phyloP scores from a whole-genome alignment of 1,140 invertebrate species.

The Eurosta solidaginis region DNA sequence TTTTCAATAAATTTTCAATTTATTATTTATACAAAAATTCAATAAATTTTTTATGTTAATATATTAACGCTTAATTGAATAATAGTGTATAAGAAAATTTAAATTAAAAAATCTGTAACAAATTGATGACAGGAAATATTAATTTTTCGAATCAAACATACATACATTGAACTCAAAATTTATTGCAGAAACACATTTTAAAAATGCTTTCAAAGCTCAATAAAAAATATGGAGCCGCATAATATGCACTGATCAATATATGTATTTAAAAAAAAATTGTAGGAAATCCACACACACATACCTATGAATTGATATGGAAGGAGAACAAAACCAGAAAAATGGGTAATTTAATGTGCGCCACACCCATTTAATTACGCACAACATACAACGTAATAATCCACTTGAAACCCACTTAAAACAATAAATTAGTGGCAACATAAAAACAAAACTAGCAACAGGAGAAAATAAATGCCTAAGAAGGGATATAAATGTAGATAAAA shows the following conservation, averaged over 20 bases:
- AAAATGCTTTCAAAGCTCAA: background rate
- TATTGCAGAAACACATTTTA: constrained; percentile 11
- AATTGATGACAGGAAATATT: constrained; percentile 9
- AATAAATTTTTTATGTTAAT: constrained; percentile 10
- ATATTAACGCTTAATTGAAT: constrained; percentile 10
- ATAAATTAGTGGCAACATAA: constrained; percentile 46
- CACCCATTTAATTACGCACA: constrained; percentile 52
- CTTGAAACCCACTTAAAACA: constrained; percentile 50
- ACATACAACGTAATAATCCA: constrained; percentile 35
- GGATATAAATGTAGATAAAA: constrained; percentile 13
- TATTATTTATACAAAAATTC: background rate
- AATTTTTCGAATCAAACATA: constrained; percentile 2
- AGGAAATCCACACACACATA: background rate
- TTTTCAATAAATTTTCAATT: background rate
- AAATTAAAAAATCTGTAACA: background rate
- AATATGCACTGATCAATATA: background rate
- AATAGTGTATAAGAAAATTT: background rate
- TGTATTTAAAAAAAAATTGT: background rate
- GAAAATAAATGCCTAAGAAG: background rate
- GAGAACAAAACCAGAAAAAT: background rate
- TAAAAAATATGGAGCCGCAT: background rate
- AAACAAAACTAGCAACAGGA: constrained; percentile 27
- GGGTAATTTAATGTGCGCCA: constrained; percentile 37
- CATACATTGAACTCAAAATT: constrained; percentile 2
- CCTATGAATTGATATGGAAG: background rate